These are phyloP conservation scores for Stichodactyla mertensii DNA, from an alignment of 64 coral and sea anemone genomes.

Conservation along the genomic window DNA sequence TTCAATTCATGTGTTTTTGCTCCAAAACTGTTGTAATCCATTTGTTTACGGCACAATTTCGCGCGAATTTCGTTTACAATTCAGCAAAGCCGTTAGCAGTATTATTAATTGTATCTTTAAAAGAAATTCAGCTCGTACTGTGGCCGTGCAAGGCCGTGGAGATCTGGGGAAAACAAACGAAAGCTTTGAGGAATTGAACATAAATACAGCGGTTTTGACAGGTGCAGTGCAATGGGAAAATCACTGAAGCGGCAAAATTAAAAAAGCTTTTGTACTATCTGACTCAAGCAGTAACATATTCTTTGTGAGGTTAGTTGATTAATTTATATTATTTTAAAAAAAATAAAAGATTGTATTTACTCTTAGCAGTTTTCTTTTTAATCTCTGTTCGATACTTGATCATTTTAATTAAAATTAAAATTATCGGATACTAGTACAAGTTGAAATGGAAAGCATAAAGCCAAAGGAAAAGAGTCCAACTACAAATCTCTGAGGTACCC, in stretches of 20 bases:
- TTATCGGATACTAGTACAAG: too few relatives aligned
- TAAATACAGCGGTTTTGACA: background rate
- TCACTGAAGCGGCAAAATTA: background rate
- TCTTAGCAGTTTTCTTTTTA: too few relatives aligned
- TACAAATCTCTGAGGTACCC: too few relatives aligned
- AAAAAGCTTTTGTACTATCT: background rate
- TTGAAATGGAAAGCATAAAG: too few relatives aligned
- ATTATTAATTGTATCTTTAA: background rate
- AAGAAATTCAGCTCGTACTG: background rate
- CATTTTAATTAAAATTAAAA: too few relatives aligned
- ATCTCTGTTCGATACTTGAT: too few relatives aligned
- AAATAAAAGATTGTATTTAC: too few relatives aligned
- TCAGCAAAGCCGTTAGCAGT: background rate
- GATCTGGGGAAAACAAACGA: background rate
- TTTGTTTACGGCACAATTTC: conserved; percentile 7
- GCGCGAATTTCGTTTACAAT: background rate
- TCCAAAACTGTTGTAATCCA: conserved; percentile 18
- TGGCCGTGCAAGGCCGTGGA: background rate
- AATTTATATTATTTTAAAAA: too few relatives aligned
- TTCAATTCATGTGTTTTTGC: background rate
- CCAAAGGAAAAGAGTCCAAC: too few relatives aligned
- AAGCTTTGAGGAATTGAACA: background rate
- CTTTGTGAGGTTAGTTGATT: too few relatives aligned
- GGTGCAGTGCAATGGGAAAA: background rate
- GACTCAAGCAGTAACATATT: background rate